Base-by-base conservation (phyloP, 2,797 vertebrate genomes). In the Sebastes reedi region DNA sequence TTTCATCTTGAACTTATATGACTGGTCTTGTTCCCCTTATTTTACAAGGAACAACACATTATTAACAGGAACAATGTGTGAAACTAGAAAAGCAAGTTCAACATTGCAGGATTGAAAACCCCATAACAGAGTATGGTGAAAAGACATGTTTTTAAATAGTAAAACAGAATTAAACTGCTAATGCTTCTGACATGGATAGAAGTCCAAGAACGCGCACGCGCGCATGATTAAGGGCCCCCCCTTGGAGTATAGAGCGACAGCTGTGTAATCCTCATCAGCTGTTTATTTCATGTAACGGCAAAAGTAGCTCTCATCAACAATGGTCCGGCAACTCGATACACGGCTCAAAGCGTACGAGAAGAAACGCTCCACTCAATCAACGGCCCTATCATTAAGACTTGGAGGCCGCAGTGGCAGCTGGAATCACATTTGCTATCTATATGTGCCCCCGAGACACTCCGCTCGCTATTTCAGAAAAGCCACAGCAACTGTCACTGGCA, bases 201-300 rank as follows among this genome's bases (percentile, higher is more conserved):
- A 34, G 60, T 75, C 27, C 20, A 50, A 29, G 27, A 72, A 74
- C 11, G 56, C 34, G 46, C 50, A 73, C 58, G 71, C 64, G 61
- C 58, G 70, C 42, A 69, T 60, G 80, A 85, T 80, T 79, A 76
- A 67, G 81, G 59, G 65, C 61, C 27, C 9, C 32, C 68, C 80
- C 56, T 34, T 25, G 50, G 79, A 59, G 65, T 27, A 27, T 58
- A 77, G 78, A 89, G 77, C 39, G 81, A 87, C 94, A 96, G 91
- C 95, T 95, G 94, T 66, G 32, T 80, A 93, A 93, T 90, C 91
- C 91, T 84, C 87, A 80, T 94, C 95, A 96, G 91, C 95, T 96
- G 95, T 91, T 95, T 90, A 81, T 93, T 94, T 91, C 85, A 83
- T 83, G 90, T 91, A 85, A 84, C 16, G 32, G 87, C 88, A 83